Evolutionary conservation across 2,113 vertebrate genomes (phyloP).

Genomic region (Lagopus leucura): DNA sequence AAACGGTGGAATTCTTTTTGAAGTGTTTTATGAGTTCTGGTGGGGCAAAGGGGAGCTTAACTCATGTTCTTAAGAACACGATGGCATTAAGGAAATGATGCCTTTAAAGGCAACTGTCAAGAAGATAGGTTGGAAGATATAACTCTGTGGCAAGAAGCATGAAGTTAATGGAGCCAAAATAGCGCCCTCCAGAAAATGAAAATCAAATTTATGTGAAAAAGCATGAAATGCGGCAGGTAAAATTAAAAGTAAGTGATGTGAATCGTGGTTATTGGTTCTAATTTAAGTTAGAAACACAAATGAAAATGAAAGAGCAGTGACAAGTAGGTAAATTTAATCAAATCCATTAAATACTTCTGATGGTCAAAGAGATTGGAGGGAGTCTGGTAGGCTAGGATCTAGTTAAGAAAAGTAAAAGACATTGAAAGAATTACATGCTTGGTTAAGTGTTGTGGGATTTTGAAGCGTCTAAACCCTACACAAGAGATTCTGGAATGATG

Average conservation of each 20-base stretch:
- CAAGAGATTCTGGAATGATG: conserved; percentile 1
- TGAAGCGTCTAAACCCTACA: background rate
- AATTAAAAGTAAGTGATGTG: background rate
- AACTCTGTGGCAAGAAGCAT: background rate
- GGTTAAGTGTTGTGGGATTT: background rate
- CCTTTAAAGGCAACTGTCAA: background rate
- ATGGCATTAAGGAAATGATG: background rate
- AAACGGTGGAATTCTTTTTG: background rate
- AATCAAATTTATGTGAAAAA: background rate
- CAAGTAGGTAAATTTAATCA: background rate
- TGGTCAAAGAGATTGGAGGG: background rate
- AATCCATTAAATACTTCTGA: background rate
- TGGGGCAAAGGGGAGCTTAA: background rate
- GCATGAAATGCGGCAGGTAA: background rate
- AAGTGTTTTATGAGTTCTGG: background rate
- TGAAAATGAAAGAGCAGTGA: background rate
- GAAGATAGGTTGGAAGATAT: background rate
- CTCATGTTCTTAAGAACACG: background rate
- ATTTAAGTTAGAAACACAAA: background rate
- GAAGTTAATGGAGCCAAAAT: background rate
- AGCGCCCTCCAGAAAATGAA: background rate
- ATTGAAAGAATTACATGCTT: background rate
- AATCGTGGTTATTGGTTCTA: background rate
- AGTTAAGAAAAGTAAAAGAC: background rate
- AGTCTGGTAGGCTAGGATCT: background rate